These are phyloP conservation scores for Anas flavirostris DNA, from an alignment of 2,797 vertebrate species.

Conservation along the genomic window DNA sequence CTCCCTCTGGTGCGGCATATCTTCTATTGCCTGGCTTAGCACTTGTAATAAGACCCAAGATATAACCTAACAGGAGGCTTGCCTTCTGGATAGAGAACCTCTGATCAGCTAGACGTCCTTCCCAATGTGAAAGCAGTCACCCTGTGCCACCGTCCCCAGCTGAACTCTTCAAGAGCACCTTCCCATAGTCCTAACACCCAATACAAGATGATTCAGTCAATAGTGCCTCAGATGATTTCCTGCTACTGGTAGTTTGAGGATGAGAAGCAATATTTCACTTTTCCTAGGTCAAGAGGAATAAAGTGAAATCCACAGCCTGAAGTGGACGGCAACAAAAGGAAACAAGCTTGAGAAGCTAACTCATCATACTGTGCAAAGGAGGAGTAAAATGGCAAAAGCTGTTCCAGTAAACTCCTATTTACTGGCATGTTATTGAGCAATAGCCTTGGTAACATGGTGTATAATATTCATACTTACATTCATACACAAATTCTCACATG, in stretches of 20 bases:
- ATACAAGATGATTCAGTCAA: neutral
- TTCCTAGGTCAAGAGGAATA: neutral
- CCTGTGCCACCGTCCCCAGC: neutral
- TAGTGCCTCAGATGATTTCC: neutral
- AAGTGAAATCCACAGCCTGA: neutral
- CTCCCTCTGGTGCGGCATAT: neutral
- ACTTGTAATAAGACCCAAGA: neutral
- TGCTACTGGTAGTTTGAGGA: neutral
- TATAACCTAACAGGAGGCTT: neutral
- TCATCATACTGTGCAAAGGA: neutral
- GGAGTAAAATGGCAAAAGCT: neutral
- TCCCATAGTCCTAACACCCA: neutral
- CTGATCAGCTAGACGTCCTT: neutral
- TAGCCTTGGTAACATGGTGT: neutral
- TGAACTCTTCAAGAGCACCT: neutral
- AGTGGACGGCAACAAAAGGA: neutral
- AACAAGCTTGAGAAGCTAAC: neutral
- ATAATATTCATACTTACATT: neutral
- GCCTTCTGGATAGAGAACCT: neutral
- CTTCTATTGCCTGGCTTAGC: neutral
- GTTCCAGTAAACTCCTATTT: constrained; percentile 28
- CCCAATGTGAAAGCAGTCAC: neutral
- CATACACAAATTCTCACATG: neutral
- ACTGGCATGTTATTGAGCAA: constrained; percentile 50
- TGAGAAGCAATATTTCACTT: neutral